Percentiles rank a stretch among this genome's conserved stretches.
These are phyloP conservation scores for Rhabditoides inermis DNA, from an alignment of 2,888 invertebrate genomes.

Conservation along the genomic window DNA sequence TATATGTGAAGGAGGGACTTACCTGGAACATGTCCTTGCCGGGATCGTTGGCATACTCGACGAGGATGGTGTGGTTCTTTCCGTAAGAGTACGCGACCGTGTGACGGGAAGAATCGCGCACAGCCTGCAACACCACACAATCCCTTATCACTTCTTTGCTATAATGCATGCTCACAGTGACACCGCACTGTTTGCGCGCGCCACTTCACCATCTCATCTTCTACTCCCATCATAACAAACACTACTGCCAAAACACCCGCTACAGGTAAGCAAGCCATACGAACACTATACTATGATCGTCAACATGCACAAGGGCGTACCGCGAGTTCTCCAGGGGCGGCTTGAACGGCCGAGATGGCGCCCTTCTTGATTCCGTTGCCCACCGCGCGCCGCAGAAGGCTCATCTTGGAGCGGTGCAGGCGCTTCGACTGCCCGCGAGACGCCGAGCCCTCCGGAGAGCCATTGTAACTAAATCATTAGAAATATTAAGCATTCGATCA, in stretches of 20 bases:
- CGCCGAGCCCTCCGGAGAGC: slow-evolving; percentile 23
- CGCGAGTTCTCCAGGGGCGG: slow-evolving; percentile 21
- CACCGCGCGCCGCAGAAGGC: slow-evolving; percentile 23
- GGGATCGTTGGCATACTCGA: slow-evolving; percentile 88
- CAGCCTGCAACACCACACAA: slow-evolving; percentile 36
- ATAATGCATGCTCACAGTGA: no score
- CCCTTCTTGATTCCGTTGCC: slow-evolving; percentile 48
- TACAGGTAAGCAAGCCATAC: no score
- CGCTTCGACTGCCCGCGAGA: slow-evolving; percentile 19
- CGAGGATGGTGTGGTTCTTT: slow-evolving; percentile 66
- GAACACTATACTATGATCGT: no score
- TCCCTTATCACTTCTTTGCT: no score
- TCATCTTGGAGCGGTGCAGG: slow-evolving; percentile 42
- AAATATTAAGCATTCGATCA: not conserved
- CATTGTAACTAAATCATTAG: slow-evolving; percentile 29
- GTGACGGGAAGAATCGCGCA: slow-evolving; percentile 41
- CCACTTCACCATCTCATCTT: no score
- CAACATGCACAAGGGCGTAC: slow-evolving; percentile 8
- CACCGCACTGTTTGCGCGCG: no score
- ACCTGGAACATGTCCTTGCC: slow-evolving; percentile 99
- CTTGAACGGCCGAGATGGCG: slow-evolving; percentile 14
- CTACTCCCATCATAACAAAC: no score
- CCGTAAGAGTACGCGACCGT: slow-evolving; percentile 47
- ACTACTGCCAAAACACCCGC: no score
- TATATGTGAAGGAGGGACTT: slow-evolving; percentile 9